Evolutionary conservation across 1,140 invertebrate genomes (phyloP), one percentile per base, ranked within the genome.

Genomic region (Papilio aristodemus): DNA sequence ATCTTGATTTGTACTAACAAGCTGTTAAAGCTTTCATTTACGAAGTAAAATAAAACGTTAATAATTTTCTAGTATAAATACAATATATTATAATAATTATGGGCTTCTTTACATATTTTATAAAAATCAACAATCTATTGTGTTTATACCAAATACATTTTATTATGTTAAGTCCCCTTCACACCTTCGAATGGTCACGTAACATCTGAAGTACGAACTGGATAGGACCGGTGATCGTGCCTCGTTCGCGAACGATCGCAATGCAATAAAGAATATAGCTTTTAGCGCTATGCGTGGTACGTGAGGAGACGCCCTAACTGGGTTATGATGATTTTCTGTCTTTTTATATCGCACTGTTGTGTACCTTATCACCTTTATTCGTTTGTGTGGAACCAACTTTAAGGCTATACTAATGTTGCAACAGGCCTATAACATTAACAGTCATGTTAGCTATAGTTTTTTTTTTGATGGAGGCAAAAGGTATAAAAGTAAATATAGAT

Each of bases 231-330:
- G 41, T 66, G 57, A 43, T 62, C 67, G 36, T 66, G 68, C 62
- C 71, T 60, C 69, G 77, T 76, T 69, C 58, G 67, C 66, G 57
- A 78, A 78, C 78, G 76, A 76, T 72, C 58, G 71, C 70, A 58
- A n/a, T 22, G 72, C 69, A 71, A 71, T 84, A 80, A 81, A 79
- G 76, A 74, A 79, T 74, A 75, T 72, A 68, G 75, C 75, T 75
- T 81, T 79, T 82, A 78, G 76, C 71, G 75, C 72, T 80, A 83
- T 83, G 69, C 68, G 69, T 17, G 11, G 67, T 68, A 81, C 81
- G 81, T 83, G 81, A 79, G 63, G 46, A 71, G 80, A 64, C 62
- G 68, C 43, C 54, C 58, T 74, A 79, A 70, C 67, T 70, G 68
- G 69, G 60, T 71, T 72, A 58, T 58, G 50, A 72, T 63, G 69